Evolutionary conservation across 2,797 vertebrate species (phyloP), one percentile per base, ranked within the genome.

Genomic region (Parotocinclus haroldoi): DNA sequence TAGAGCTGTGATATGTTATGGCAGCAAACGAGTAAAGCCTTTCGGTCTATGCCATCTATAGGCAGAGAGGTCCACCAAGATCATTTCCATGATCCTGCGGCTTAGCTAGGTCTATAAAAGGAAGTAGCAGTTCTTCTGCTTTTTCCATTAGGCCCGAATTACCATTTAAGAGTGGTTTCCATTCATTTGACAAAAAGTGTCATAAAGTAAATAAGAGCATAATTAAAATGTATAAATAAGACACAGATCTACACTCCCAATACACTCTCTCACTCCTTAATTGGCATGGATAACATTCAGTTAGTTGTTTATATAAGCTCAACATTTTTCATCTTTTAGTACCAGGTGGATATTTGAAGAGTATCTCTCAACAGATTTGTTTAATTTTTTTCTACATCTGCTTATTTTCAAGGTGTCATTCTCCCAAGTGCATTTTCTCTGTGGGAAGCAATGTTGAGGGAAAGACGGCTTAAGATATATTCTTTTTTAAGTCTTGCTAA

Each of bases 341-440:
- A 94, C 92, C 92, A 93, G 93, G 93, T 89, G 86, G 89, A 81
- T 81, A 79, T 86, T 91, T 89, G 89, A 91, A 89, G 91, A 93
- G 92, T 90, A 92, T 93, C 91, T 91, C 90, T 87, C 84, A 88
- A 90, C 91, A 87, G 92, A 95, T 96, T 94, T 98, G 94, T 98
- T 98, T 98, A 96, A 96, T 94, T 95, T 90, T 92, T 94, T 95
- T 90, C n/a, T 88, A 93, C 91, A 91, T 95, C 96, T 99, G 96
- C 94, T 93, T 95, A 96, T 93, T 95, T 94, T 99, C 95, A 98
- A 92, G 83, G 91, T 96, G 94, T 96, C 96, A 95, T 84, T 62
- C 80, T 58, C 83, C 83, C 74, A 86, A 87, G 87, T 81, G 80
- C 88, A 89, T 89, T 90, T 85, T 87, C 89, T 78, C 86, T 80